Conservation (phyloP, 2,888 invertebrate genomes). For the Trichacis sp. region DNA sequence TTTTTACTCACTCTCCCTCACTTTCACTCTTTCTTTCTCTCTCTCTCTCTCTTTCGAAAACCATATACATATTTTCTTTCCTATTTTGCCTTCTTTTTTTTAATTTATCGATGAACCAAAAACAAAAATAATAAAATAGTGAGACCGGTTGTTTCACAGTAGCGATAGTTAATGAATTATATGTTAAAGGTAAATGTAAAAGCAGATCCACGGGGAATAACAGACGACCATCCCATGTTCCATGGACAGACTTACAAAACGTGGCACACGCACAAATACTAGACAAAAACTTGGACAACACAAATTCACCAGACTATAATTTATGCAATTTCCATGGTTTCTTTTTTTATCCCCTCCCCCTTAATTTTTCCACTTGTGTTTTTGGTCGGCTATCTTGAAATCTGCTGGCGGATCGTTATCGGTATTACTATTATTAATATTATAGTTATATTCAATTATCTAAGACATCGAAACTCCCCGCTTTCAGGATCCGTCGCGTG, state of each 20-base stretch:
- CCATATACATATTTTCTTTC: constrained; percentile 3
- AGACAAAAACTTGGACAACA: constrained; percentile 66
- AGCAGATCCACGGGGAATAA: constrained; percentile 66
- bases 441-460: constrained; percentile 63
- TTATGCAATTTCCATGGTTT: constrained; percentile 30
- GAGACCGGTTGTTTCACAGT: constrained; percentile 3
- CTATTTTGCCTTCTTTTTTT: constrained; percentile 10
- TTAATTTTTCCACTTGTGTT: constrained; percentile 17
- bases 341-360: constrained; percentile 25
- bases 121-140: neutral
- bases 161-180: neutral
- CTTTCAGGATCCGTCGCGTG: constrained; percentile 55
- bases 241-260: constrained; percentile 66
- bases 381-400: constrained; percentile 46
- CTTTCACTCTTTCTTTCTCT: constrained; percentile 2
- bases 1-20: constrained; percentile 21
- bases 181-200: constrained; percentile 58
- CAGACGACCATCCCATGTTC: constrained; percentile 54
- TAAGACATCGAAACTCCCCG: constrained; percentile 65
- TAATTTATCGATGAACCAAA: no score
- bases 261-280: constrained; percentile 67
- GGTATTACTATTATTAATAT: constrained; percentile 57
- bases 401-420: constrained; percentile 52
- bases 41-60: constrained; percentile 20
- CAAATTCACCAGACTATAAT: constrained; percentile 64